These are phyloP conservation scores for Apeltes quadracus DNA, from an alignment of 2,113 vertebrate species.

Conservation along the genomic window DNA sequence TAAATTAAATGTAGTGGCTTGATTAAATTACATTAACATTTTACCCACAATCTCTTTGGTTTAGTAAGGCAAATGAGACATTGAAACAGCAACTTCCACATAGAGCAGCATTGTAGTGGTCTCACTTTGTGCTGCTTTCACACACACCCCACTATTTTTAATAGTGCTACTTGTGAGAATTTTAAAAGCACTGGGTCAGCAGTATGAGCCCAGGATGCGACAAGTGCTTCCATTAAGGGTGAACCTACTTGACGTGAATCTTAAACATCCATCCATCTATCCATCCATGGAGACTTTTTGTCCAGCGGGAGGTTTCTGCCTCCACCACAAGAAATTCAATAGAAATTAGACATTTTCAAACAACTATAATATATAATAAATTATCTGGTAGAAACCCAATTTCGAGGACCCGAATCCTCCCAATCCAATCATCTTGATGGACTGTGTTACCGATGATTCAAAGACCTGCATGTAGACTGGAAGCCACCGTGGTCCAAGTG, in stretches of 20 bases:
- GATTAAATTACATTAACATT: constrained; percentile 23
- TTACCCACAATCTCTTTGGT: constrained; percentile 61
- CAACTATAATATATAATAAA: neutral
- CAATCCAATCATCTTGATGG: neutral
- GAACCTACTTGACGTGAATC: neutral
- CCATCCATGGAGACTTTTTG: neutral
- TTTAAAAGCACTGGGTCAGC: neutral
- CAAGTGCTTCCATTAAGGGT: neutral
- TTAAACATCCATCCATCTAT: neutral
- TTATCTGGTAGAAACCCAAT: neutral
- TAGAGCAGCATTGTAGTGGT: neutral
- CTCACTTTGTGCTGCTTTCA: neutral
- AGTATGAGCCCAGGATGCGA: no score
- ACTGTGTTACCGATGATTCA: neutral
- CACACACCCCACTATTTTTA: neutral
- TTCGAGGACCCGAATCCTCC: neutral
- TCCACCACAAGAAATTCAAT: neutral
- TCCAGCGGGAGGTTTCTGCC: neutral
- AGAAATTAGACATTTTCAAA: neutral
- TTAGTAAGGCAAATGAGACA: constrained; percentile 52
- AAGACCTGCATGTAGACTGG: neutral
- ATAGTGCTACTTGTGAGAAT: neutral
- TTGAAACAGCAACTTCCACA: constrained; percentile 3
- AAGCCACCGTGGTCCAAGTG: neutral
- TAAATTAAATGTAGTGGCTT: constrained; percentile 1